Percentiles rank a stretch among this genome's conserved stretches.
Evolutionary conservation across 2,888 invertebrate genomes (phyloP).

Genomic region (Trissoscelio sp.): DNA sequence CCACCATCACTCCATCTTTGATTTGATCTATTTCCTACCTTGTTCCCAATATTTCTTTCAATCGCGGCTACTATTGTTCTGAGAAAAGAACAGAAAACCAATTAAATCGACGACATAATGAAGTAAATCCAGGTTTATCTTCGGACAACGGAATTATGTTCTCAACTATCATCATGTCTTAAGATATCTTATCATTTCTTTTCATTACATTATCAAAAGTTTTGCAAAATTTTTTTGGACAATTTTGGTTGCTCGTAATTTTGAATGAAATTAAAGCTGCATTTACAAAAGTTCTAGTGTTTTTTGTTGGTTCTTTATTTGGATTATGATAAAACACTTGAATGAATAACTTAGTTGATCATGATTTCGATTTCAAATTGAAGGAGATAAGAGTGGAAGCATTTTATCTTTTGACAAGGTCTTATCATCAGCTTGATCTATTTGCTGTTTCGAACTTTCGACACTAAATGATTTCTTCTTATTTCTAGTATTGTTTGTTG

Average conservation of each 20-base stretch:
- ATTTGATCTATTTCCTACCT: slow-evolving; percentile 60
- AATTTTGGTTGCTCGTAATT: no score
- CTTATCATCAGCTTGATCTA: no score
- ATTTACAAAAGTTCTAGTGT: no score
- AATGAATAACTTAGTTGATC: background rate
- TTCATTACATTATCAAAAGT: background rate
- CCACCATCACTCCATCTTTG: slow-evolving; percentile 45
- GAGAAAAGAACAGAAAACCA: slow-evolving; percentile 44
- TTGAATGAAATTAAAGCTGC: background rate
- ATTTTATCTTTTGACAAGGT: slow-evolving; percentile 3
- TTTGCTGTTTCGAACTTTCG: slow-evolving; percentile 18
- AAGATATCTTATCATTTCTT: slow-evolving; percentile 7
- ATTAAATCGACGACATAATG: slow-evolving; percentile 52
- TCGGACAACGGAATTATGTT: slow-evolving; percentile 36
- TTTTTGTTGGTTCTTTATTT: background rate
- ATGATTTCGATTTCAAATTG: slow-evolving; percentile 9
- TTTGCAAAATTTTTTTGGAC: no score
- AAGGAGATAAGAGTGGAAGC: slow-evolving; percentile 5
- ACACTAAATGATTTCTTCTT: slow-evolving; percentile 25
- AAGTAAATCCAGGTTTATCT: slow-evolving; percentile 28
- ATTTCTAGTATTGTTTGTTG: slow-evolving; percentile 9
- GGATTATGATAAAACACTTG: background rate
- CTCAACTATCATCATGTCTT: slow-evolving; percentile 34
- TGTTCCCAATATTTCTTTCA: slow-evolving; percentile 57
- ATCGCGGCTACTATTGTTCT: slow-evolving; percentile 46